A percentile compares a stretch with the other conserved stretches of the same genome.
Conservation (phyloP, 2,888 invertebrate species). For the Chrysopilus asiliformis region DNA sequence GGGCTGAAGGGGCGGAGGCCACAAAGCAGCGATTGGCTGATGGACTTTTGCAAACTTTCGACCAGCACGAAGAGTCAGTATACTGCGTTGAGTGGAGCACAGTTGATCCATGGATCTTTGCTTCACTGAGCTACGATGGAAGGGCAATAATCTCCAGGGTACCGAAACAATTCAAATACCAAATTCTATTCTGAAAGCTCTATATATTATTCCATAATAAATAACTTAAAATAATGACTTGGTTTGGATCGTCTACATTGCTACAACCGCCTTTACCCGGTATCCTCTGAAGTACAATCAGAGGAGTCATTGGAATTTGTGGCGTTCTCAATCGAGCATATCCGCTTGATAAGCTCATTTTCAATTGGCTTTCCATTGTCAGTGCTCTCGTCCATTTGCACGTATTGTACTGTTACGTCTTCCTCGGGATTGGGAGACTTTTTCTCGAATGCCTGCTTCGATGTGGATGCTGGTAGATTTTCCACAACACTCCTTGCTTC, state of each 20-base stretch:
- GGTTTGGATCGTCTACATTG: too few relatives aligned
- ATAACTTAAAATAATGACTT: too few relatives aligned
- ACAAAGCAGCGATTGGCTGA: conserved; percentile 53
- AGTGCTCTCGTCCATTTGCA: conserved; percentile 35
- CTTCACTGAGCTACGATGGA: conserved; percentile 96
- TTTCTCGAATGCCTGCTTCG: conserved; percentile 8
- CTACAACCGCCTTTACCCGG: too few relatives aligned
- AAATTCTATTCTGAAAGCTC: conserved; percentile 57
- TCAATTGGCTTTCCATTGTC: conserved; percentile 34
- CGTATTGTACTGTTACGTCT: conserved; percentile 30
- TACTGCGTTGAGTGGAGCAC: conserved; percentile 96
- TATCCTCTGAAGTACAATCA: conserved; percentile 48
- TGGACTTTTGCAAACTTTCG: conserved; percentile 81
- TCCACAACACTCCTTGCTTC: conserved; percentile 25
- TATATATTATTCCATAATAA: conserved; percentile 1
- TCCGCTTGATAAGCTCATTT: conserved; percentile 31
- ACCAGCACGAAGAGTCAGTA: conserved; percentile 96
- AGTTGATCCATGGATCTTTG: conserved; percentile 97
- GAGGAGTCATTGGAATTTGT: conserved; percentile 51
- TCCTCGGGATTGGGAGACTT: conserved; percentile 14
- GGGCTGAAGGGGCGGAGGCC: too few relatives aligned
- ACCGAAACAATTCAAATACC: conserved; percentile 88
- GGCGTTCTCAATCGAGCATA: conserved; percentile 48
- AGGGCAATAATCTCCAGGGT: conserved; percentile 85
- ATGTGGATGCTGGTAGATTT: conserved; percentile 5